A percentile compares a stretch with the other conserved stretches of the same genome.
Evolutionary conservation across 2,797 vertebrate genomes (phyloP).

Genomic region (Choloepus didactylus): DNA sequence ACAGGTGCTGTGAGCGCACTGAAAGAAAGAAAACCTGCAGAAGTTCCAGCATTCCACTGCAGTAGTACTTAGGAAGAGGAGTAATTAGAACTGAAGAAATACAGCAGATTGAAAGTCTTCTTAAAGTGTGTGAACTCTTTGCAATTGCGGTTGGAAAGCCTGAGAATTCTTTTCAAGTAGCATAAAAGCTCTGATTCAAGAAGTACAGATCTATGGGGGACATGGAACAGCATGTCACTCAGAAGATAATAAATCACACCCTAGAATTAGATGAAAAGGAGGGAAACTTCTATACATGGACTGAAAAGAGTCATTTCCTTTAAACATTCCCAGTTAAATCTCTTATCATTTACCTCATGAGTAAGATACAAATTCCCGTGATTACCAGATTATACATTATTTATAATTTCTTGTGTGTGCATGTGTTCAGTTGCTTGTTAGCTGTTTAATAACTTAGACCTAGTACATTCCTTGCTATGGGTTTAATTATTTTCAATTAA

Average conservation of each 20-base stretch:
- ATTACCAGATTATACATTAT: background rate
- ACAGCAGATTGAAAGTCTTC: background rate
- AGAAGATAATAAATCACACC: background rate
- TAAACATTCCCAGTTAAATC: background rate
- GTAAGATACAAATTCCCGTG: background rate
- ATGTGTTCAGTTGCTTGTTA: background rate
- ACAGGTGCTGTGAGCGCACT: background rate
- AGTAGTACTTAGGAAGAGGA: background rate
- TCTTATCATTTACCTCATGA: background rate
- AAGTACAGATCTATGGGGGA: background rate
- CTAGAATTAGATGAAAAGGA: background rate
- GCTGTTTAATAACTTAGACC: background rate
- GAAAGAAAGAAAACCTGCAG: background rate
- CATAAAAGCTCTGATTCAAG: background rate
- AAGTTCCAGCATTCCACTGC: background rate
- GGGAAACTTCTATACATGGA: background rate
- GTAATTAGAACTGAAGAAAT: slow-evolving; percentile 1
- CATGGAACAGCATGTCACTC: background rate
- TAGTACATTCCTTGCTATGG: background rate
- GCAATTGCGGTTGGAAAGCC: background rate
- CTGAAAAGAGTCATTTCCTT: background rate
- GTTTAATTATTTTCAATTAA: slow-evolving; percentile 4
- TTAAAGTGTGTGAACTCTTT: background rate
- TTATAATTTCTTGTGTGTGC: background rate
- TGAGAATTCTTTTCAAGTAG: background rate